These are phyloP conservation scores for Sinocyclocheilus maitianheensis DNA, from an alignment of 2,113 vertebrate species.

Conservation along the genomic window DNA sequence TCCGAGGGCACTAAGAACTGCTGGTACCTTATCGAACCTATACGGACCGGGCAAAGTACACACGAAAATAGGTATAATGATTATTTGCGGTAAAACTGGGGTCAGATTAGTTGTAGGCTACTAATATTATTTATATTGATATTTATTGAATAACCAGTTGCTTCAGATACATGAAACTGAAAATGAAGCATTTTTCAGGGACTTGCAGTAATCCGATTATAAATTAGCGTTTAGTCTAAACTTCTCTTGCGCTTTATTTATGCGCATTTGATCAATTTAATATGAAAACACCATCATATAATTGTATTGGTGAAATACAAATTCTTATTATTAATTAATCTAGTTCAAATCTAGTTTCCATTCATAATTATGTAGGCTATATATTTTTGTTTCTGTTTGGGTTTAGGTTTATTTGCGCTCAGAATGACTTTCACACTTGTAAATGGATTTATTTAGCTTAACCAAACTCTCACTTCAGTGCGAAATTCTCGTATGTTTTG, in stretches of 20 bases:
- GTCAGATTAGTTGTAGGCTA: neutral
- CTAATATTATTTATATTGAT: neutral
- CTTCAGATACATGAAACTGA: neutral
- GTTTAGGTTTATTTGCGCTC: neutral
- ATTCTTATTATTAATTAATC: neutral
- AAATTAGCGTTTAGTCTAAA: neutral
- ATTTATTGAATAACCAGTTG: neutral
- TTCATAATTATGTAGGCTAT: neutral
- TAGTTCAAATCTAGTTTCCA: neutral
- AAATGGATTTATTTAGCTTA: slow-evolving; percentile 56
- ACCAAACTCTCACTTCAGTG: slow-evolving; percentile 46
- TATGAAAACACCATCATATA: neutral
- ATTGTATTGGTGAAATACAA: neutral
- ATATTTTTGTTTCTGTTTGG: neutral
- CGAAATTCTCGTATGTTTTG: slow-evolving; percentile 38
- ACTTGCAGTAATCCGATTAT: neutral
- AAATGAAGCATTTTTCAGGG: neutral
- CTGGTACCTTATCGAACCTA: slow-evolving; percentile 36
- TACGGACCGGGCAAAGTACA: slow-evolving; percentile 49
- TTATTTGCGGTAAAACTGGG: neutral
- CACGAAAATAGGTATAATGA: neutral
- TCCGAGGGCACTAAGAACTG: slow-evolving; percentile 55
- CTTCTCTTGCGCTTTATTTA: neutral
- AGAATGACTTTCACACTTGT: slow-evolving; percentile 48
- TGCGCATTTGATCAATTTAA: neutral